Conservation (phyloP, 2,797 vertebrate genomes). For the Benthosema pterotum region DNA sequence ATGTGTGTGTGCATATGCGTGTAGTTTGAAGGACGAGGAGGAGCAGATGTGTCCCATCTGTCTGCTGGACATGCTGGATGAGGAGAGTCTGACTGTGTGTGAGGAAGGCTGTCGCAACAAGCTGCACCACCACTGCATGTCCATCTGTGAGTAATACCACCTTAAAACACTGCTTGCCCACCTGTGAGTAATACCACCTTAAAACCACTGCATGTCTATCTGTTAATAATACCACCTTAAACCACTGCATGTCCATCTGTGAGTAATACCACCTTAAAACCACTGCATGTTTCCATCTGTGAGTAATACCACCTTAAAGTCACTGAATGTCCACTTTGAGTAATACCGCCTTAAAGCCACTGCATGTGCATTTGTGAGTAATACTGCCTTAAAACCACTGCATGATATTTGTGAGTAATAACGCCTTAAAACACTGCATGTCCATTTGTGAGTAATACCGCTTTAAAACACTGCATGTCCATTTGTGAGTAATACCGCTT, state of each 20-base stretch:
- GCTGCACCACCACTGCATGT: constrained; percentile 94
- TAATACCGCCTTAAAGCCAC: no score
- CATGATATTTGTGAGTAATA: constrained; percentile 90
- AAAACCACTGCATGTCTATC: constrained; percentile 93
- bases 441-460: constrained; percentile 86
- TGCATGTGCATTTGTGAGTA: no score
- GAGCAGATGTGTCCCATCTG: constrained; percentile 94
- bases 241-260: constrained; percentile 96
- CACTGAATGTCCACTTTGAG: no score
- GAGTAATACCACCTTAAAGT: no score
- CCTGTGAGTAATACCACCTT: constrained; percentile 80
- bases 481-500: constrained; percentile 81
- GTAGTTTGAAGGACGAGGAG: constrained; percentile 90
- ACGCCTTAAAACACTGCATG: constrained; percentile 85
- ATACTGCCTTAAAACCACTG: no score
- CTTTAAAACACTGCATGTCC: constrained; percentile 89
- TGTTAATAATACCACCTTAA: constrained; percentile 74
- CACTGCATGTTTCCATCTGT: constrained; percentile 97
- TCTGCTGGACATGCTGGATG: constrained; percentile 90
- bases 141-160: constrained; percentile 84
- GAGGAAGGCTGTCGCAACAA: constrained; percentile 92
- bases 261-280: constrained; percentile 65
- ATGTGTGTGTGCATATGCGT: no score
- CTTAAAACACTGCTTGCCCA: constrained; percentile 90
- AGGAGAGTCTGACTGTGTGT: constrained; percentile 90